These are phyloP conservation scores for Harpalus rufipes DNA, from an alignment of 2,888 invertebrate genomes.

Conservation along the genomic window DNA sequence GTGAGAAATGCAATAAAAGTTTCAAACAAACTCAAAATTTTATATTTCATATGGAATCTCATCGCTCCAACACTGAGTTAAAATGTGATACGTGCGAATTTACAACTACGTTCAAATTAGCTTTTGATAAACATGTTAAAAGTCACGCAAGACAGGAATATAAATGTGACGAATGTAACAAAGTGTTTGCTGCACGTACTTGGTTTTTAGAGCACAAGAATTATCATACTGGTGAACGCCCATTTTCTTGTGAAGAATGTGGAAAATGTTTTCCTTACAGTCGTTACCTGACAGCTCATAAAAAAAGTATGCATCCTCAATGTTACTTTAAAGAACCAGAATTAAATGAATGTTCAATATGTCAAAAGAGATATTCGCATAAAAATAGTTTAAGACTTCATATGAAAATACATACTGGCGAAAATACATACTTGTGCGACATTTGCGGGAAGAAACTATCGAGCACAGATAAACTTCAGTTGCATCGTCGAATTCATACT, in stretches of 20 bases:
- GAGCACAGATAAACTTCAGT: conserved; percentile 73
- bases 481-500: conserved; percentile 74
- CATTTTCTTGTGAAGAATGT: conserved; percentile 67
- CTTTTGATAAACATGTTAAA: conserved; percentile 62
- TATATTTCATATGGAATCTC: conserved; percentile 73
- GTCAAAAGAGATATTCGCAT: conserved; percentile 76
- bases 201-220: conserved; percentile 68
- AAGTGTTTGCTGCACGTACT: conserved; percentile 56
- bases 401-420: conserved; percentile 74
- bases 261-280: conserved; percentile 72
- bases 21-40: conserved; percentile 74
- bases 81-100: conserved; percentile 65
- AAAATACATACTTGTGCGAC: conserved; percentile 73
- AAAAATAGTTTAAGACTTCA: conserved; percentile 76
- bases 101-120: conserved; percentile 64
- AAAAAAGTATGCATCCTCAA: conserved; percentile 73
- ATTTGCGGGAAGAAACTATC: conserved; percentile 75
- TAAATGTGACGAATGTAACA: conserved; percentile 64
- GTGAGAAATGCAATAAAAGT: conserved; percentile 72
- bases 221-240: conserved; percentile 77
- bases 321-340: conserved; percentile 68
- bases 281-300: conserved; percentile 75
- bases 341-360: conserved; percentile 76
- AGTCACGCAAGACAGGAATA: conserved; percentile 52
- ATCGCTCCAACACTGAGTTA: conserved; percentile 67